Evolutionary conservation across 2,113 vertebrate genomes (phyloP).

Genomic region (Barbus barbus): DNA sequence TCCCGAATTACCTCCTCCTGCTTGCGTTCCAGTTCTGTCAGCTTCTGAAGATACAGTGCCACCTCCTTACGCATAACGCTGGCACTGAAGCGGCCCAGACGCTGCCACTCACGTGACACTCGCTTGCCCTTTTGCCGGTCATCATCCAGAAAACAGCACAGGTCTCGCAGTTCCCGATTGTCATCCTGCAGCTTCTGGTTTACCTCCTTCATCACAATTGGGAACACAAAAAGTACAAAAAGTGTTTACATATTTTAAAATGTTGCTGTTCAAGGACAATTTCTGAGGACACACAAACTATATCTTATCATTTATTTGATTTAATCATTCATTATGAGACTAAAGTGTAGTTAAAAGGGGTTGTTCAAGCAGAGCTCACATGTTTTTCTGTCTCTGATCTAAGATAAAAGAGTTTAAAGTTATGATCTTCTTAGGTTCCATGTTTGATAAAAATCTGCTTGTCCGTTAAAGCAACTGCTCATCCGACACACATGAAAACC

Average conservation of each 20-base stretch:
- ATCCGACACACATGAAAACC: background rate
- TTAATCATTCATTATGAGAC: background rate
- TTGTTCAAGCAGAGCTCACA: background rate
- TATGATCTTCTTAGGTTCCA: background rate
- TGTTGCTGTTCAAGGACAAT: background rate
- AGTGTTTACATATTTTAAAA: background rate
- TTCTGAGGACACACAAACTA: background rate
- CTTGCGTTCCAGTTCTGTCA: conserved; percentile 90
- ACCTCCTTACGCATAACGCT: conserved; percentile 97
- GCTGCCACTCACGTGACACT: conserved; percentile 95
- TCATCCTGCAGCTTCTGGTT: conserved; percentile 98
- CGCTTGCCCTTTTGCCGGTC: conserved; percentile 96
- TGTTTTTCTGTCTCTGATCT: background rate
- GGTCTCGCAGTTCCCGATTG: conserved; percentile 94
- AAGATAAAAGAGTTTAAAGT: background rate
- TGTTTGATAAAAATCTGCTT: background rate
- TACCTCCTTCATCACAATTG: conserved; percentile 79
- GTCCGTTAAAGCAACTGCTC: background rate
- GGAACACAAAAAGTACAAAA: background rate
- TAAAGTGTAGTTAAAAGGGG: background rate
- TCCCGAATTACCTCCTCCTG: conserved; percentile 94
- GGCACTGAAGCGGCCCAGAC: conserved; percentile 90
- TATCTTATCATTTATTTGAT: background rate
- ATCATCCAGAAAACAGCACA: conserved; percentile 96
- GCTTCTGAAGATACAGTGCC: conserved; percentile 91